These are phyloP conservation scores for Choristoneura rosaceana DNA, from an alignment of 2,888 invertebrate species.

Conservation along the genomic window DNA sequence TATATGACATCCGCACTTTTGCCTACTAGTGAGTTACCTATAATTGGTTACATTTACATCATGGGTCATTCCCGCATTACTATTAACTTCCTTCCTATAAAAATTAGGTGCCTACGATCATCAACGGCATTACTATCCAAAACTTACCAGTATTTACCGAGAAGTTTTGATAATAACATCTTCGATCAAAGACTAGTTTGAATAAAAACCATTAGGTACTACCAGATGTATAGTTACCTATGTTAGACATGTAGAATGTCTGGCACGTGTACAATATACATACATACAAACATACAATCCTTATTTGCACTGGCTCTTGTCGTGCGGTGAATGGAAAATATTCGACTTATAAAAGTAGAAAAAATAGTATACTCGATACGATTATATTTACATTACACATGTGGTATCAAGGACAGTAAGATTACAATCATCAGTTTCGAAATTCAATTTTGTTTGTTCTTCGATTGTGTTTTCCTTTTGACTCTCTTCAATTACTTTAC, in stretches of 20 bases:
- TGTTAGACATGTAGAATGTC: constrained; percentile 37
- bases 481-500: constrained; percentile 13
- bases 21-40: not conserved
- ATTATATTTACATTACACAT: constrained; percentile 44
- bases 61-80: not conserved
- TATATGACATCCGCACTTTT: not conserved
- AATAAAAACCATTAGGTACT: constrained; percentile 25
- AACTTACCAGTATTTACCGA: not conserved
- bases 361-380: constrained; percentile 29
- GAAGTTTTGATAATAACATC: not conserved
- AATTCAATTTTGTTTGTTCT: constrained; percentile 21
- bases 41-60: not conserved
- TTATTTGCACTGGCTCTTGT: constrained; percentile 34
- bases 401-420: constrained; percentile 48
- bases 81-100: not conserved
- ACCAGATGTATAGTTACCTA: constrained; percentile 25
- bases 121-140: too few species aligned
- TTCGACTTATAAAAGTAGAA: constrained; percentile 34
- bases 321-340: constrained; percentile 41
- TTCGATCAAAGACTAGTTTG: constrained; percentile 11
- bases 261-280: constrained; percentile 39
- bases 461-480: constrained; percentile 22
- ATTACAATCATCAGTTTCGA: constrained; percentile 33
- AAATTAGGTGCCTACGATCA: too few species aligned
- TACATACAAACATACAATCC: constrained; percentile 16